These are phyloP conservation scores for Hylaea fasciaria DNA, from an alignment of 2,888 invertebrate species.

Conservation along the genomic window DNA sequence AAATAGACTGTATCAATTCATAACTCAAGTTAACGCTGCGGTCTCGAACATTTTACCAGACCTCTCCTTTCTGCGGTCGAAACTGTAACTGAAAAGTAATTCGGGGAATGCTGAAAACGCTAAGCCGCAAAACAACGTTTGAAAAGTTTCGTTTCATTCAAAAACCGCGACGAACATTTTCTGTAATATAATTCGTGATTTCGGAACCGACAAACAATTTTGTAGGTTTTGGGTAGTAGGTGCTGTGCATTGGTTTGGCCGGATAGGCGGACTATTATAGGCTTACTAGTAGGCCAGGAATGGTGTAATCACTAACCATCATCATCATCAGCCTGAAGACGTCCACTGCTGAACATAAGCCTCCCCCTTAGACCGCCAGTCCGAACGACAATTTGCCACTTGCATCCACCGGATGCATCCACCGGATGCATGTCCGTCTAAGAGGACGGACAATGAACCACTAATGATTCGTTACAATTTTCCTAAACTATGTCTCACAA, in stretches of 20 bases:
- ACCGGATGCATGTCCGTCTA: too few species aligned
- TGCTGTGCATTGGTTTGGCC: slow-evolving; percentile 10
- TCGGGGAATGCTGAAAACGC: slow-evolving; percentile 58
- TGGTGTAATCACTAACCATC: too few species aligned
- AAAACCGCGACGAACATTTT: slow-evolving; percentile 56
- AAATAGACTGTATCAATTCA: slow-evolving; percentile 53
- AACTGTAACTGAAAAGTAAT: slow-evolving; percentile 64
- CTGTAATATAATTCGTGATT: slow-evolving; percentile 56
- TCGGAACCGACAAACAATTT: slow-evolving; percentile 52
- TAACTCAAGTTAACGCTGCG: slow-evolving; percentile 50
- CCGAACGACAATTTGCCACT: too few species aligned
- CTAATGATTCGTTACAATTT: too few species aligned
- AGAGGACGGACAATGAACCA: too few species aligned
- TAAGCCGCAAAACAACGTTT: slow-evolving; percentile 64
- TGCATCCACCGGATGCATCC: too few species aligned
- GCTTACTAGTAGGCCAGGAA: too few species aligned
- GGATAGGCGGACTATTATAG: background rate
- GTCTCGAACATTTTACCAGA: slow-evolving; percentile 47
- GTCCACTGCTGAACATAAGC: too few species aligned
- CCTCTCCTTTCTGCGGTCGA: slow-evolving; percentile 55
- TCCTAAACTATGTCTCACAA: too few species aligned
- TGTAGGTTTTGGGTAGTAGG: slow-evolving; percentile 27
- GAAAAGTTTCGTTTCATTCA: slow-evolving; percentile 60
- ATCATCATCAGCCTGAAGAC: too few species aligned
- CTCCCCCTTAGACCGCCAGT: too few species aligned